Conservation (phyloP, 2,888 invertebrate species). For the Nemurella pictetii region DNA sequence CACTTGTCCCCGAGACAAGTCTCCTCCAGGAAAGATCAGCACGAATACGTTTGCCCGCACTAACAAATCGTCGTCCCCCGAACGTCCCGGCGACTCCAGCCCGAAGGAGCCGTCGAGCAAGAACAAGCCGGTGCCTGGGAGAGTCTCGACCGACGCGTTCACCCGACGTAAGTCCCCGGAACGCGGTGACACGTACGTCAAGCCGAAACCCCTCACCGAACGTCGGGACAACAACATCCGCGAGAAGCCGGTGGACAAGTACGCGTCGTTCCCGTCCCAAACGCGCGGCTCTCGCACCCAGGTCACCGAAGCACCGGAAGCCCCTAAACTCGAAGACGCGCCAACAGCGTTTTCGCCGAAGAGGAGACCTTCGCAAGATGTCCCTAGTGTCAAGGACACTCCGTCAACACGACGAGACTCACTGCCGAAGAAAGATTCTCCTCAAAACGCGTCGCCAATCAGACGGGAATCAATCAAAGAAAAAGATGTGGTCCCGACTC, state of each 20-base stretch:
- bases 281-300: background rate
- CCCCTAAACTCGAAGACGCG: background rate
- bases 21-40: constrained; percentile 28
- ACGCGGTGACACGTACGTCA: constrained; percentile 28
- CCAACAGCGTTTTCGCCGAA: background rate
- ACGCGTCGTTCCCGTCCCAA: constrained; percentile 28
- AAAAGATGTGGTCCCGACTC: background rate
- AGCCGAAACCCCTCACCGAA: constrained; percentile 16
- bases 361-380: background rate
- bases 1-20: constrained; percentile 15
- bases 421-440: constrained; percentile 20
- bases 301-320: background rate
- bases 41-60: constrained; percentile 20
- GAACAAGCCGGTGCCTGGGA: background rate
- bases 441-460: background rate
- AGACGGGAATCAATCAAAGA: background rate
- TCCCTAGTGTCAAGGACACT: background rate
- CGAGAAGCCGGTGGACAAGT: constrained; percentile 17
- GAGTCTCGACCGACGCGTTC: background rate
- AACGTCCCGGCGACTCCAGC: background rate
- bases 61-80: constrained; percentile 33
- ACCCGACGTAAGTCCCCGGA: constrained; percentile 1
- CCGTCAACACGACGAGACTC: background rate
- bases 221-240: background rate
- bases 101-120: background rate